phyloP scores from a whole-genome alignment of 1,140 invertebrate species.

The Mactra quadrangularis region DNA sequence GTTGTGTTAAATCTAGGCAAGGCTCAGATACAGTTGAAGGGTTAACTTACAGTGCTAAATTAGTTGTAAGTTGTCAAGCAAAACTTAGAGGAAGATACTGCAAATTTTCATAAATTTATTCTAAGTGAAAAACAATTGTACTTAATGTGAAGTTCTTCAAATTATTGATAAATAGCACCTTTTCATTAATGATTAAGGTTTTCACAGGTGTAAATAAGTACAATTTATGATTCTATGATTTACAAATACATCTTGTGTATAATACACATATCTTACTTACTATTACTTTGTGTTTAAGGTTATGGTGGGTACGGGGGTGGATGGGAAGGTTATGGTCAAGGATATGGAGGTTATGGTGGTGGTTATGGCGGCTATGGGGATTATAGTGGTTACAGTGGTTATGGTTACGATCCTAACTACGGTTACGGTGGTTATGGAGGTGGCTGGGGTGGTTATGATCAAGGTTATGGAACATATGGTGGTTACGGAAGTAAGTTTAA shows the following conservation, averaged over 20 bases:
- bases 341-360: constrained; percentile 48
- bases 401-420: constrained; percentile 65
- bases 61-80: too few relatives aligned
- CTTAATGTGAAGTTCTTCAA: background rate
- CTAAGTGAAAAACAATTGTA: too few relatives aligned
- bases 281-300: background rate
- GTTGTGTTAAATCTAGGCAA: background rate
- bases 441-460: constrained; percentile 14
- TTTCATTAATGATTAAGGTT: too few relatives aligned
- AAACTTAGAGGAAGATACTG: too few relatives aligned
- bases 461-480: background rate
- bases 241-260: too few relatives aligned
- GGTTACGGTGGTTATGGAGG: constrained; percentile 68
- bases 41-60: too few relatives aligned
- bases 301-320: constrained; percentile 51
- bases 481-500: constrained; percentile 8
- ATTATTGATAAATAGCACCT: too few relatives aligned
- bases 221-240: too few relatives aligned
- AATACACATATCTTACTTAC: too few relatives aligned
- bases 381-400: constrained; percentile 65
- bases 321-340: constrained; percentile 55
- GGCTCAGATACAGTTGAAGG: too few relatives aligned
- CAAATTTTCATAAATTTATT: too few relatives aligned
- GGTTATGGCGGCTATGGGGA: constrained; percentile 57
- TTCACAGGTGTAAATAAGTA: too few relatives aligned